Evolutionary conservation across 2,113 vertebrate genomes (phyloP), one percentile per base, ranked within the genome.

Genomic region (Ceyx margarethae): DNA sequence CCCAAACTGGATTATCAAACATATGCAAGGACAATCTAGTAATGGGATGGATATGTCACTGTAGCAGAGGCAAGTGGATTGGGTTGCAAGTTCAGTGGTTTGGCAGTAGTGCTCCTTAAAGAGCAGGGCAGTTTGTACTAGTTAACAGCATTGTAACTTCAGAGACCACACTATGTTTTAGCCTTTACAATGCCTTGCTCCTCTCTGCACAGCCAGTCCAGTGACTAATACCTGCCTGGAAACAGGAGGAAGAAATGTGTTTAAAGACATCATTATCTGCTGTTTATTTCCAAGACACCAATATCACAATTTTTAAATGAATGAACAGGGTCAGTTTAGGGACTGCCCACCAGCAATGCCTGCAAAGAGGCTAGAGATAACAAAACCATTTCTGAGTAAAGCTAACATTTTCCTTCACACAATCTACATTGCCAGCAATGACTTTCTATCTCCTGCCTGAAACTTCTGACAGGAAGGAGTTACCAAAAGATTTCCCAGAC

Each of bases 281-380:
- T 81, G 88, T 92, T 96, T 2, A n/a, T 87, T 91, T 85, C 85
- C 35, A 91, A 87, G 53, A 74, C 28, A 91, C 1, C 6, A 78
- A 17, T 45, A 87, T 65, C 45, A 91, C 43, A 83, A 64, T 16
- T 83, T 83, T 88, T 57, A 53, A 65, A 56, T 6, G 9, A 62
- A 46, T 15, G 35, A 65, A 74, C 19, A 66, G 4, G 3, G 22
- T 28, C 40, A 77, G 33, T 46, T 92, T n/a, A 74, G n/a, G 11
- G 19, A 77, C 8, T 74, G 43, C 33, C 46, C 75, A 81, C 33
- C 29, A 91, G n/a, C 35, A 78, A 60, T 28, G 29, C 19, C n/a
- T 51, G 19, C 60, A 29, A 57, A 62, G 26, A 93, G 31, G 53
- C 37, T 25, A 77, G 28, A 73, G 53, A 60, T 56, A 16, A 82